A percentile compares a stretch with the other conserved stretches of the same genome.
Conservation (phyloP, 2,113 vertebrate species). For the Gnathonemus longibarbis region DNA sequence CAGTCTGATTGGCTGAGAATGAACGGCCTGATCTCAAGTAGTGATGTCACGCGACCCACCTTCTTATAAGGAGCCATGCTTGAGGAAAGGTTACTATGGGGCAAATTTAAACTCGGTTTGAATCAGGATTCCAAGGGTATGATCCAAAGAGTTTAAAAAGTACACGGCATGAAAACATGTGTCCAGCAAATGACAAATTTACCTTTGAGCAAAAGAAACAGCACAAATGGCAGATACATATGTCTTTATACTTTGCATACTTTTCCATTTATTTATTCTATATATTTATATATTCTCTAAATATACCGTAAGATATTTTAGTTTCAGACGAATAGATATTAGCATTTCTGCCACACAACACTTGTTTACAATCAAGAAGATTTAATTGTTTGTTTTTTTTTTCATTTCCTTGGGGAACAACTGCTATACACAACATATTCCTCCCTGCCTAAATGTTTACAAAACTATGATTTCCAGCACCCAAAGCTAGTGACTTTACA, state of each 20-base stretch:
- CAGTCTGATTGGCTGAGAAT: conserved; percentile 10
- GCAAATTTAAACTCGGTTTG: conserved; percentile 3
- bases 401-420: not conserved
- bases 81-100: conserved; percentile 20
- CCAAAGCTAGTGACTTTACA: not conserved
- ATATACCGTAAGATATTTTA: not conserved
- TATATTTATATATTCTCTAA: not conserved
- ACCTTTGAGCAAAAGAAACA: not conserved
- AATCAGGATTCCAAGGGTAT: conserved; percentile 10
- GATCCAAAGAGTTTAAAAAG: not conserved
- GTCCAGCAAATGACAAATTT: not conserved
- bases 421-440: not conserved
- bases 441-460: not conserved
- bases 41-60: not conserved
- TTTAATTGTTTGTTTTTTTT: not conserved
- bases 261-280: not conserved
- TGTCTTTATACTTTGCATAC: not conserved
- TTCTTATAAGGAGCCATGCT: conserved; percentile 7
- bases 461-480: not conserved
- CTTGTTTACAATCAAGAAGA: not conserved
- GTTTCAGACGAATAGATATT: not conserved
- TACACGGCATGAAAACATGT: not conserved
- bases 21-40: conserved; percentile 23
- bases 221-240: not conserved
- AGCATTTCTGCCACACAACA: not conserved